Base-by-base conservation (phyloP, 2,888 invertebrate genomes). In the Hedya salicella region DNA sequence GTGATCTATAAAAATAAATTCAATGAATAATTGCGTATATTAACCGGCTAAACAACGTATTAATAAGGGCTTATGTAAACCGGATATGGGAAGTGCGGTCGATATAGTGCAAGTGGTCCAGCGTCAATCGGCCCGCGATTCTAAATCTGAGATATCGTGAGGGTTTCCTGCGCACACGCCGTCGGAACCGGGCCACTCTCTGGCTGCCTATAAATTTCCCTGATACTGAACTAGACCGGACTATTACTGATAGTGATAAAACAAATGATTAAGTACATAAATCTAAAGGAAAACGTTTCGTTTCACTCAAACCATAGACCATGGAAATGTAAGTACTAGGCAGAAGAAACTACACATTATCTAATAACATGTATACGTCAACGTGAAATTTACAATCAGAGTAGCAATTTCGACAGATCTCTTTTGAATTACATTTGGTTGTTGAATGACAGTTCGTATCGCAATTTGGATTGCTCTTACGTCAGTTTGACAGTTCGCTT, bases 101-200 rank as follows among this genome's bases (percentile, higher is more conserved):
- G 80, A 82, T 79, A 80, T 82, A 77, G 74, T 77, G 78, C 79
- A 83, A 85, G 82, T 80, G 80, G 78, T 73, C 78, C 78, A 77
- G 75, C 85, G 80, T 81, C 78, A 83, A 80, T 81, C 78, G 79
- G 80, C 79, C 83, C 75, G 85, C 86, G 82, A 86, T 85, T 87
- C 87, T 88, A 88, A 88, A 87, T 86, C 82, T 81, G 85, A 87
- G 85, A 86, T 87, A 88, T 87, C 84, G 85, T 82, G 80, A 78
- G 79, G 79, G 85, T 83, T 85, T 86, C 85, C 87, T 85, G 85
- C 78, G 80, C 76, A 72, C 75, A 76, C 80, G 77, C 81, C 83
- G 77, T 81, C 83, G 86, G 84, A 85, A 83, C 83, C 76, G 73
- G 78, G 75, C 76, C 79, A 78, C 80, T 85, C 79, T 80, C 76